Evolutionary conservation across 2,113 vertebrate genomes (phyloP).

Genomic region (Haplochromis burtoni): DNA sequence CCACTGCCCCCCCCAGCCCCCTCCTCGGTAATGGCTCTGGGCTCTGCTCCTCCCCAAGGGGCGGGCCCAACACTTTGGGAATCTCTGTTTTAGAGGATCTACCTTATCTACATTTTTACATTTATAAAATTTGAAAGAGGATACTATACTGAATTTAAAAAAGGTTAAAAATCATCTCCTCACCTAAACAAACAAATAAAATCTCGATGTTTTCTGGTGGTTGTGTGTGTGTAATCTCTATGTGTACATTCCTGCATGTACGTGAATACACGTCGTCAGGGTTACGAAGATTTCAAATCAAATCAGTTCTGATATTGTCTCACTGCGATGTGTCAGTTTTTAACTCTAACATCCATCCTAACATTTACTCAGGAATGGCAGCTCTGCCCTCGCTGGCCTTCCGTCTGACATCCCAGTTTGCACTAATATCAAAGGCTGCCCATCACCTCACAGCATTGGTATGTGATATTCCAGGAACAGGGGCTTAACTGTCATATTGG

Average conservation of each 20-base stretch:
- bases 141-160: background rate
- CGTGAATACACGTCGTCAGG: background rate
- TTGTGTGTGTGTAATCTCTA: background rate
- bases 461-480: slow-evolving; percentile 52
- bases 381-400: background rate
- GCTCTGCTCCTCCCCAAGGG: background rate
- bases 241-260: background rate
- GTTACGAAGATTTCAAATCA: background rate
- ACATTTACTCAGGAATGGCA: background rate
- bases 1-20: background rate
- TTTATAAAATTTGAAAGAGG: background rate
- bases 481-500: background rate
- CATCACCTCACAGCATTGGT: slow-evolving; percentile 41
- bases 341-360: background rate
- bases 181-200: background rate
- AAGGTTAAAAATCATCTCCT: background rate
- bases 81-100: background rate
- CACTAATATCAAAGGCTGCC: background rate
- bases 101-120: background rate
- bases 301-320: background rate
- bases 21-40: background rate
- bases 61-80: background rate
- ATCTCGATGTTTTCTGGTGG: background rate
- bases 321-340: background rate
- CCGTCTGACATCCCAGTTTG: background rate